Evolutionary conservation across 2,113 vertebrate species (phyloP).

Genomic region (Chinchilla lanigera): DNA sequence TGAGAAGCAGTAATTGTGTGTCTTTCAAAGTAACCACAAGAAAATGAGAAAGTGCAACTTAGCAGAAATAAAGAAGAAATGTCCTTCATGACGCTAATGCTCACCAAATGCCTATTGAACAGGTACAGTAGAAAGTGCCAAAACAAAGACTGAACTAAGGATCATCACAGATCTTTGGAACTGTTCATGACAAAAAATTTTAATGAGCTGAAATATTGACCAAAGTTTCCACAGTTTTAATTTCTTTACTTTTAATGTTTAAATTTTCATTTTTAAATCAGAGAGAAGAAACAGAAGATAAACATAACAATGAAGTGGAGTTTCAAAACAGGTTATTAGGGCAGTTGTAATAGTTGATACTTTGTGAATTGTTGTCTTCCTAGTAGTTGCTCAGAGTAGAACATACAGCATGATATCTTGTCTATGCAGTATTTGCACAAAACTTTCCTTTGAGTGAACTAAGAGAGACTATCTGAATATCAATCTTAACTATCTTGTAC

Average conservation of each 20-base stretch:
- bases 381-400: too few relatives aligned
- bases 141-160: not conserved
- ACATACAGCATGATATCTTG: too few relatives aligned
- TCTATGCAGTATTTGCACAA: too few relatives aligned
- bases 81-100: not conserved
- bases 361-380: too few relatives aligned
- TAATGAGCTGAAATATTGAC: not conserved
- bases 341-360: too few relatives aligned
- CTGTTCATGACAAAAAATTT: conserved; percentile 2
- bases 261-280: too few relatives aligned
- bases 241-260: not conserved
- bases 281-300: too few relatives aligned
- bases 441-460: too few relatives aligned
- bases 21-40: not conserved
- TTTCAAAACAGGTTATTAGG: too few relatives aligned
- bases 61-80: not conserved
- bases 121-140: not conserved
- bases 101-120: not conserved
- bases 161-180: not conserved
- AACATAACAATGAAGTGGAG: too few relatives aligned
- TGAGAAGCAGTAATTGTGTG: not conserved
- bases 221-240: conserved; percentile 26
- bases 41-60: not conserved
- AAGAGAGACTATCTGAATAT: too few relatives aligned
- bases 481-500: too few relatives aligned